Base-by-base conservation (phyloP, 2,113 vertebrate genomes). In the Stigmatopora argus region DNA sequence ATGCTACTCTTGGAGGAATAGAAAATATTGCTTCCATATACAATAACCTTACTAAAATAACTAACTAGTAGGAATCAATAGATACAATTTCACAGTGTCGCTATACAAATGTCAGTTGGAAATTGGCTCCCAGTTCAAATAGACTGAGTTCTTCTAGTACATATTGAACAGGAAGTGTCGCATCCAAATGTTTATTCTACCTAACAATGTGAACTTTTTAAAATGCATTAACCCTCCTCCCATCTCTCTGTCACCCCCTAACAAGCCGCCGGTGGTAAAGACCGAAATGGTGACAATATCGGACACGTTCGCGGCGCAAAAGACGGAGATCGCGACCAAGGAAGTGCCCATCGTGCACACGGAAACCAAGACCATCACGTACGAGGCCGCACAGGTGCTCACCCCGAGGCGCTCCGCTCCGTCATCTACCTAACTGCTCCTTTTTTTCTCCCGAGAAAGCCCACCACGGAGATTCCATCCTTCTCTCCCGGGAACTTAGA, bases 261-360 rank as follows among this genome's bases (percentile, higher is more conserved):
- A 53, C 63, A 88, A 99, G 97, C 96, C 96, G 77, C 97, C 97
- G 8, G 96, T 99, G 90, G 94, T 99, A 88, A 98, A 99, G 93
- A 99, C 96, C 62, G 97, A 99, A 93, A 99, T 97, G 96, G 94
- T 99, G 89, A 99, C 96, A 78, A 97, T 99, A 91, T 98, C 95
- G 83, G 96, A 98, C 92, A 95, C 91, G 52, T 92, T 91, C 65
- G 90, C 94, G 45, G 90, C 94, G 58, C 96, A 99, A 90, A 98
- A 95, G 90, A 96, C 93, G 46, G 95, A 98, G 91, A 98, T 99
- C 87, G 91, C 95, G 61, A 99, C 97, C 85, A 98, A 95, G 88
- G 96, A 99, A 91, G 96, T 99, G 74, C 96, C 97, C 72, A 98
- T 99, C 92, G 96, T 99, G 68, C 97, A 98, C 88, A 99, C 97